phyloP scores from a whole-genome alignment of 2,113 vertebrate genomes.

The Drymodes brunneopygia region DNA sequence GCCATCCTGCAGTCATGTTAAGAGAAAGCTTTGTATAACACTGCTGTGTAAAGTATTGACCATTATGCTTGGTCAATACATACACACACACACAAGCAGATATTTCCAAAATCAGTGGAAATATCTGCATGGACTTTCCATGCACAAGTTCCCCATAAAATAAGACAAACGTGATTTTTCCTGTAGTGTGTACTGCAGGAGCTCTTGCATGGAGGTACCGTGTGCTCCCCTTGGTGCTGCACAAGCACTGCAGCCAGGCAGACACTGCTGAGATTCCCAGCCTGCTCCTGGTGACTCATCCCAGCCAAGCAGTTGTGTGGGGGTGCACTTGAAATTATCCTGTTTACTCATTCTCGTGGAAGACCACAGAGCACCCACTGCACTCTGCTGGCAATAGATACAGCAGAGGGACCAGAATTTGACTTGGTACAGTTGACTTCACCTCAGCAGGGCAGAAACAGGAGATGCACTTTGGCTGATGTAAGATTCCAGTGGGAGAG shows the following conservation, averaged over 20 bases:
- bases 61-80: not conserved
- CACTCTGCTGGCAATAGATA: not conserved
- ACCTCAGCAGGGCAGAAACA: not conserved
- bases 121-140: not conserved
- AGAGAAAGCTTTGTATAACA: not conserved
- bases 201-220: not conserved
- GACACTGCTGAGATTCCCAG: not conserved
- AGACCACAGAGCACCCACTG: not conserved
- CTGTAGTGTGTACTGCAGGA: not conserved
- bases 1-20: not conserved
- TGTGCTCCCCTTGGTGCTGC: not conserved
- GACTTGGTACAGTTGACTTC: not conserved
- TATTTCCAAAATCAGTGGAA: not conserved
- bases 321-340: not conserved
- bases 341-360: not conserved
- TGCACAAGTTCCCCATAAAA: not conserved
- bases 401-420: not conserved
- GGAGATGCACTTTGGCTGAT: not conserved
- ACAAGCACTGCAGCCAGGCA: not conserved
- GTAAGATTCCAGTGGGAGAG: not conserved
- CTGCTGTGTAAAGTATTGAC: not conserved
- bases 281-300: not conserved
- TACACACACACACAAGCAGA: not conserved
- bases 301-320: not conserved
- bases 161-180: not conserved